phyloP scores from a whole-genome alignment of 2,888 invertebrate species.

The Epiblema foenella region DNA sequence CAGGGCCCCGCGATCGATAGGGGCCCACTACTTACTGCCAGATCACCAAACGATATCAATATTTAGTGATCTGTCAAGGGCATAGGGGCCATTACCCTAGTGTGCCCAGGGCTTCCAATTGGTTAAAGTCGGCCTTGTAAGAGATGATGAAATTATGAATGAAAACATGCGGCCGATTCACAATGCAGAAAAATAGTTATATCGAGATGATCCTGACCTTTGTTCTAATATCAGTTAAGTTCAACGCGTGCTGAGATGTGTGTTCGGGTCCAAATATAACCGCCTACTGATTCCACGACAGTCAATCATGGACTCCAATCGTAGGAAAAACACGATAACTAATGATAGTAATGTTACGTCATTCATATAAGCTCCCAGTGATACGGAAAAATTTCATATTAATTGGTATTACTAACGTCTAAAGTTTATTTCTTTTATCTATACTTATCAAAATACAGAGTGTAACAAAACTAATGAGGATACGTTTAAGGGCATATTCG shows the following conservation, averaged over 20 bases:
- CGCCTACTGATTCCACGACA: constrained; percentile 53
- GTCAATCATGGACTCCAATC: constrained; percentile 38
- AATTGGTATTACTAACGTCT: too few species aligned
- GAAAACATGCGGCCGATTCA: constrained; percentile 22
- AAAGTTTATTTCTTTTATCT: too few species aligned
- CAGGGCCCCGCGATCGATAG: too few species aligned
- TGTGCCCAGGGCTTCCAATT: too few species aligned
- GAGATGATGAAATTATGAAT: constrained; percentile 38
- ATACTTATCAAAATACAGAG: too few species aligned
- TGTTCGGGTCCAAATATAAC: constrained; percentile 58
- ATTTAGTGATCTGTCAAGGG: too few species aligned
- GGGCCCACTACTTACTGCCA: too few species aligned
- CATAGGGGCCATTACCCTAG: too few species aligned
- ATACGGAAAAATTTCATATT: not conserved
- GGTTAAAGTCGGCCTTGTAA: too few species aligned
- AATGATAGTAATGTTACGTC: constrained; percentile 46
- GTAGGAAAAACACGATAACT: constrained; percentile 57
- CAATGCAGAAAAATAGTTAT: constrained; percentile 11
- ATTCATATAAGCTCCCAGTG: constrained; percentile 33
- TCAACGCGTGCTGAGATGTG: constrained; percentile 49
- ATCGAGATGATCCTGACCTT: constrained; percentile 33
- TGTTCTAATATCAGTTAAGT: constrained; percentile 9
- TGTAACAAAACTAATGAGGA: too few species aligned
- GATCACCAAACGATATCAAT: too few species aligned
- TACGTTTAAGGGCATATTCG: too few species aligned